A percentile compares a stretch with the other conserved stretches of the same genome.
These are phyloP conservation scores for Aricia artaxerxes DNA, from an alignment of 2,888 invertebrate species.

Conservation along the genomic window DNA sequence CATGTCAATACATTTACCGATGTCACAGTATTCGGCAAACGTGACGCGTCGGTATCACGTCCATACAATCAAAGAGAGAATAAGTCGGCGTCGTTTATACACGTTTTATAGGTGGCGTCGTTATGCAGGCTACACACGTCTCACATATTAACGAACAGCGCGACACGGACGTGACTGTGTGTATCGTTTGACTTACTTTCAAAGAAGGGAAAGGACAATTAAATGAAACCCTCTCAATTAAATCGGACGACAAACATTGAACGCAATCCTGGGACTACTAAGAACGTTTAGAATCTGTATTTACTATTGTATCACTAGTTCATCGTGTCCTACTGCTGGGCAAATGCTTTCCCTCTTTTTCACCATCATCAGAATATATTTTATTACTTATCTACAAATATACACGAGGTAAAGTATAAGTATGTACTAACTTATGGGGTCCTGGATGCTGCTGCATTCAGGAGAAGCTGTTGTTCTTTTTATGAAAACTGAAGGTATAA, in stretches of 20 bases:
- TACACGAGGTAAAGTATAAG: too few species aligned
- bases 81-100: slow-evolving; percentile 13
- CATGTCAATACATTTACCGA: slow-evolving; percentile 31
- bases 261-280: neutral
- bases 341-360: too few species aligned
- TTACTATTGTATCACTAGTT: neutral
- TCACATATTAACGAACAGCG: neutral
- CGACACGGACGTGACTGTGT: slow-evolving; percentile 9
- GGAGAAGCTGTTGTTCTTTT: too few species aligned
- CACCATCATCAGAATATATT: too few species aligned
- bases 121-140: slow-evolving; percentile 9
- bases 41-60: slow-evolving; percentile 20
- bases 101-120: slow-evolving; percentile 7
- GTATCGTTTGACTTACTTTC: slow-evolving; percentile 18
- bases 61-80: slow-evolving; percentile 19
- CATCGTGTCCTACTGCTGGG: too few species aligned
- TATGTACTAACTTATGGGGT: too few species aligned
- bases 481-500: too few species aligned
- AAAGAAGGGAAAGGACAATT: slow-evolving; percentile 11
- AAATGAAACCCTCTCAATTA: slow-evolving; percentile 3
- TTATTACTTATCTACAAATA: too few species aligned
- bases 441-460: too few species aligned
- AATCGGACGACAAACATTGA: slow-evolving; percentile 15
- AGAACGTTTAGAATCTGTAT: neutral
- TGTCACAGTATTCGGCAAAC: slow-evolving; percentile 16